Percentiles rank a stretch among this genome's conserved stretches.
phyloP scores from a whole-genome alignment of 1,140 invertebrate species.

The Aphaenogaster floridana region DNA sequence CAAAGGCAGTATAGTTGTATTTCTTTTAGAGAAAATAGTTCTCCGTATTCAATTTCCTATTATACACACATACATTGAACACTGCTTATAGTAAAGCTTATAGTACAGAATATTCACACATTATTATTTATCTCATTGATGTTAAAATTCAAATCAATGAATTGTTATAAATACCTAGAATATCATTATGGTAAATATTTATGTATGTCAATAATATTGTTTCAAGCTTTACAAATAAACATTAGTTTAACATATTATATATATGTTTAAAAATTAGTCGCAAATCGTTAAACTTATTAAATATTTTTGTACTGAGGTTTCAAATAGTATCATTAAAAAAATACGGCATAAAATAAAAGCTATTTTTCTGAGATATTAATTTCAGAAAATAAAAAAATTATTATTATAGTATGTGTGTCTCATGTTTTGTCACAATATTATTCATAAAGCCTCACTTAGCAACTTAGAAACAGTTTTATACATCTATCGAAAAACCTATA shows the following conservation, averaged over 20 bases:
- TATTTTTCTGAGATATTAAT: not conserved
- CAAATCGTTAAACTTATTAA: slow-evolving; percentile 32
- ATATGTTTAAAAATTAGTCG: too few relatives aligned
- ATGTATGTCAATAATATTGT: too few relatives aligned
- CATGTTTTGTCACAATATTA: not conserved
- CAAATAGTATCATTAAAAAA: too few relatives aligned
- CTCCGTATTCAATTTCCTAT: slow-evolving; percentile 65
- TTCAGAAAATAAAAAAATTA: slow-evolving; percentile 1
- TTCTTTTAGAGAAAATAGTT: slow-evolving; percentile 73
- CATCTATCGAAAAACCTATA: not conserved
- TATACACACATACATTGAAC: slow-evolving; percentile 17
- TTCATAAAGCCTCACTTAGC: not conserved
- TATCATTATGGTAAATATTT: too few relatives aligned
- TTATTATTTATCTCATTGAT: slow-evolving; percentile 38
- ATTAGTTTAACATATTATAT: too few relatives aligned
- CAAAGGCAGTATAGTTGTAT: slow-evolving; percentile 70
- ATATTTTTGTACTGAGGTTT: too few relatives aligned
- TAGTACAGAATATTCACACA: too few relatives aligned
- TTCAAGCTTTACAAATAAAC: too few relatives aligned
- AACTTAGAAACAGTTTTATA: not conserved
- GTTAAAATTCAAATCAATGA: slow-evolving; percentile 78
- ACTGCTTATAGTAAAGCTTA: slow-evolving; percentile 66
- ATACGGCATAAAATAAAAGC: too few relatives aligned
- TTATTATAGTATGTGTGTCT: not conserved
- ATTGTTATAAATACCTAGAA: too few relatives aligned